Conservation (phyloP, 2,888 invertebrate species). For the Thereva nobilitata region DNA sequence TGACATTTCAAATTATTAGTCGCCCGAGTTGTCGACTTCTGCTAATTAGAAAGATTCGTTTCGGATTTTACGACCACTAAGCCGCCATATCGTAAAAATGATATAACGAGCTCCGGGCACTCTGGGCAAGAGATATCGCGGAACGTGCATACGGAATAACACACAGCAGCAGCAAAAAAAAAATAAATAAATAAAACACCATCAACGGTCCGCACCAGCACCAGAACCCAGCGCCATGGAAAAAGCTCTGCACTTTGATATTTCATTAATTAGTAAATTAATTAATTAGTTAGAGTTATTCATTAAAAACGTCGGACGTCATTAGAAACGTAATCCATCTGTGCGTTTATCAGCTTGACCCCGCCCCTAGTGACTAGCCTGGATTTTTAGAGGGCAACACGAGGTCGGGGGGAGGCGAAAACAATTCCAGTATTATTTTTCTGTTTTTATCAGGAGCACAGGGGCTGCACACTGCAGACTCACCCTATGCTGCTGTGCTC, state of each 20-base stretch:
- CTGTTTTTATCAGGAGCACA: no score
- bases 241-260: constrained; percentile 38
- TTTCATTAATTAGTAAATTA: constrained; percentile 43
- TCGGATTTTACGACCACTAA: constrained; percentile 30
- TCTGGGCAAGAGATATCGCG: constrained; percentile 13
- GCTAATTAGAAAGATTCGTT: constrained; percentile 35
- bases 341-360: background rate
- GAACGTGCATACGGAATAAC: background rate
- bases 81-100: constrained; percentile 29
- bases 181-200: constrained; percentile 16
- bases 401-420: no score
- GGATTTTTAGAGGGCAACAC: no score
- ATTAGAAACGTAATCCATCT: constrained; percentile 21
- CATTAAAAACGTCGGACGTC: constrained; percentile 27
- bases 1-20: constrained; percentile 39
- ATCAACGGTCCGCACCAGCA: constrained; percentile 15
- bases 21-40: constrained; percentile 35
- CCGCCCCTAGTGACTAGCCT: background rate
- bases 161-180: constrained; percentile 4
- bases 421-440: no score
- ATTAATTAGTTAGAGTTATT: constrained; percentile 39
- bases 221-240: background rate
- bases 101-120: constrained; percentile 14
- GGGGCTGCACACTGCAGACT: no score
- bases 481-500: no score